Evolutionary conservation across 2,888 invertebrate species (phyloP), one percentile per base, ranked within the genome.

Genomic region (Eristalis tenax): DNA sequence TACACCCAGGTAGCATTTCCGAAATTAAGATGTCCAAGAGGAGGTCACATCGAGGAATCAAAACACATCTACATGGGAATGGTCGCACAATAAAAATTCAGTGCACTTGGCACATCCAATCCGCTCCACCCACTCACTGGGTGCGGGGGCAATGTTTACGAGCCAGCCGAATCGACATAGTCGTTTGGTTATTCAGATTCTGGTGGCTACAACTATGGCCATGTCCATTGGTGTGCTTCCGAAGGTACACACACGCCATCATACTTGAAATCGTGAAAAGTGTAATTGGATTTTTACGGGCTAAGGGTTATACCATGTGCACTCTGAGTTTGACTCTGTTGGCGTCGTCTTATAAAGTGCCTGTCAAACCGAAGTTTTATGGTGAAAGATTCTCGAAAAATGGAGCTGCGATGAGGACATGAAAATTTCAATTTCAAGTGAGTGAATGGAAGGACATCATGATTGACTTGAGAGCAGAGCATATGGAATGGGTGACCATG

Each of bases 281-380:
- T 63, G 32, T 63, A 63, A 63, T 63, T 63, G 63, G 63, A 63
- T 63, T 63, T 63, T 63, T 63, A 63, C 63, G 26, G 50, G 63
- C 63, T 11, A n/a, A 5, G 32, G 63, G 15, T 63, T 63, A 63
- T 63, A 6, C 18, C 32, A 28, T 2, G 26, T 26, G 32, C 63
- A 63, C 15, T 26, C 32, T 50, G 18, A 18, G 18, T 18, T n/a
- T 6, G 50, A 8, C 43, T 2, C 4, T n/a, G 43, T 2, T 43
- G 43, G 43, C 43, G 15, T 43, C n/a, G 43, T 43, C n/a, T 43
- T 43, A 43, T 18, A n/a, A 43, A n/a, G 43, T 38, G 38, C 38
- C 38, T 13, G 38, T 38, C 38, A 38, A n/a, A 43, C 43, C 6
- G n/a, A 43, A 43, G 43, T 4, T n/a, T 43, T 43, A n/a, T 15